Evolutionary conservation across 2,113 vertebrate genomes (phyloP), one percentile per base, ranked within the genome.

Genomic region (Recurvirostra avosetta): DNA sequence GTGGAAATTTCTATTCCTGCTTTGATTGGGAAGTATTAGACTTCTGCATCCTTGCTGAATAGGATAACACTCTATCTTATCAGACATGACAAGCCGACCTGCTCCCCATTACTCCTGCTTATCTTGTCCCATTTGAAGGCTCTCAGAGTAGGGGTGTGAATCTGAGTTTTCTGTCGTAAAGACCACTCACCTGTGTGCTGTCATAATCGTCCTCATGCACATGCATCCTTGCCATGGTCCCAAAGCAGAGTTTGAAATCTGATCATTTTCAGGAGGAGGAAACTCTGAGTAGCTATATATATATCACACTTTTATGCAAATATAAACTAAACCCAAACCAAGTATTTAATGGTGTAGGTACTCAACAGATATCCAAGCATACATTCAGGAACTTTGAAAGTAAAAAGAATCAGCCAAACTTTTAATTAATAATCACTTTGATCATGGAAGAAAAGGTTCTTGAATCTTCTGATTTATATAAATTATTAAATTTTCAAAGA

Each of bases 31-130:
- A 70, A 26, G 7, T 25, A 17, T 56, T 32, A 52, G 21, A 40
- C 12, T 8, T 52, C 12, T 58, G 14, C 32, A 34, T 23, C 27
- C 8, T 49, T 38, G 6, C 16, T 17, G 27, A 59, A 55, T 11
- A 41, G 10, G 16, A 6, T 19, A 43, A 50, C 6, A 12, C 8
- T 43, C 2, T 27, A 3, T 27, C 20, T 32, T 71, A 47, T 9
- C 30, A 50, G 15, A 38, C 6, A 18, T 11, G 8, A 2, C 52
- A 55, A 72, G 17, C 4, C 0, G 0, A 30, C 8, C 23, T 49
- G 10, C 15, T 45, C 8, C 19, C 3, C 1, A 1, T 65, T 50
- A 30, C 4, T 65, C 19, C 6, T 1, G 1, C 8, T 26, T 11
- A 9, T 43, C 20, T 43, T 36, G 16, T 56, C 29, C 17, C 8